Base-by-base conservation (phyloP, 2,797 vertebrate genomes). In the Gymnothorax reevesii region DNA sequence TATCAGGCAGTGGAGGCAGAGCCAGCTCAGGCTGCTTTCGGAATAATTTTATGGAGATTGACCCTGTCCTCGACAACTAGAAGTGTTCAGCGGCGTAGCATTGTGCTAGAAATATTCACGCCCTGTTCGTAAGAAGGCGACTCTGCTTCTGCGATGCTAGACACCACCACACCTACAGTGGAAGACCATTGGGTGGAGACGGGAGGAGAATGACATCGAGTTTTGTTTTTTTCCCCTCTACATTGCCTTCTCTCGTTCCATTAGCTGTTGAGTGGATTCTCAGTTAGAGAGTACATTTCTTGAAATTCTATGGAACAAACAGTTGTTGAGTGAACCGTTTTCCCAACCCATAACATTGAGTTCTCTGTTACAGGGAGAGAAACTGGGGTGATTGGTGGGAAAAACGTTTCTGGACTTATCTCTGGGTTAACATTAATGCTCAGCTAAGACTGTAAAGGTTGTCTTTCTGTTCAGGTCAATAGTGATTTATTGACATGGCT, bases 201-300 rank as follows among this genome's bases (percentile, higher is more conserved):
- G 62, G 62, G 60, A 4, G 3, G 5, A 62, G 60, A 20, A 22
- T 33, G 9, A 54, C 6, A 13, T 13, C 27, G 15, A 8, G 27
- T 57, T 55, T 85, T 73, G 59, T 85, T 33, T 57, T 84, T 57
- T 59, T 27, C 20, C 4, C 84, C 59, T 42, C 25, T 77, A 66
- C n/a, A 10, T 8, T 10, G 10, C 27, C 25, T 73, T 9, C 8
- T 10, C 9, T 9, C n/a, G 1, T 22, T 66, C 22, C 62, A 7
- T n/a, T 66, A 17, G 60, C 15, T 13, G 62, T n/a, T n/a, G 62
- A 22, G 1, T 20, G 62, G 62, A 66, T 62, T 62, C 15, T 17
- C 62, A 22, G 8, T n/a, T 4, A 7, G 20, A 13, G 62, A 20
- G 20, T 8, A 6, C 8, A n/a, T 66, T 66, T 7, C 4, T 66